Percentiles rank a stretch among this genome's conserved stretches.
These are phyloP conservation scores for Nudaria mundana DNA, from an alignment of 2,888 invertebrate species.

Conservation along the genomic window DNA sequence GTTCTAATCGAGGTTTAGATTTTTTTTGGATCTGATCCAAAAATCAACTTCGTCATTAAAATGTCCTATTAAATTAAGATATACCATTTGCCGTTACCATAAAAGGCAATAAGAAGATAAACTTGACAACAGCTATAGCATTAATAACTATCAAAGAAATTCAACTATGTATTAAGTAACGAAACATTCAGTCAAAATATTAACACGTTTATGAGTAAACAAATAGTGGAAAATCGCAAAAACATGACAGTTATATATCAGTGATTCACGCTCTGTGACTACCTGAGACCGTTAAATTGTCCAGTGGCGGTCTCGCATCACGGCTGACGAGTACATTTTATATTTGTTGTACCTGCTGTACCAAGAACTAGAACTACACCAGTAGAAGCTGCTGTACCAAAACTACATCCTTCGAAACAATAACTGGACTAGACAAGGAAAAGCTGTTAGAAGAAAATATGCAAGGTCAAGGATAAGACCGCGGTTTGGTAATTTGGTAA, in stretches of 20 bases:
- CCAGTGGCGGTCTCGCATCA: slow-evolving; percentile 30
- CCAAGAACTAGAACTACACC: neutral
- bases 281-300: slow-evolving; percentile 66
- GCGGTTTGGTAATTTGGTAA: no score
- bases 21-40: slow-evolving; percentile 19
- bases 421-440: no score
- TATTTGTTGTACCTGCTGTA: slow-evolving; percentile 15
- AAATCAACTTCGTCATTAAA: slow-evolving; percentile 15
- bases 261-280: slow-evolving; percentile 65
- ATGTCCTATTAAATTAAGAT: slow-evolving; percentile 18
- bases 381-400: no score
- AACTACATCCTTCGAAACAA: no score
- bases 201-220: slow-evolving; percentile 63
- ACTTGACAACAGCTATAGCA: slow-evolving; percentile 11
- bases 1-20: no score
- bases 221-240: slow-evolving; percentile 59
- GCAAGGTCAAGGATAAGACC: no score
- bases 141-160: slow-evolving; percentile 10
- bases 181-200: slow-evolving; percentile 39
- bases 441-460: no score
- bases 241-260: slow-evolving; percentile 73
- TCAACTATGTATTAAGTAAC: slow-evolving; percentile 12
- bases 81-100: slow-evolving; percentile 27
- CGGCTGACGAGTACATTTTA: slow-evolving; percentile 25
- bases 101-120: slow-evolving; percentile 35